Conservation (phyloP, 1,140 invertebrate genomes). For the Pseudachorutes palmiensis region DNA sequence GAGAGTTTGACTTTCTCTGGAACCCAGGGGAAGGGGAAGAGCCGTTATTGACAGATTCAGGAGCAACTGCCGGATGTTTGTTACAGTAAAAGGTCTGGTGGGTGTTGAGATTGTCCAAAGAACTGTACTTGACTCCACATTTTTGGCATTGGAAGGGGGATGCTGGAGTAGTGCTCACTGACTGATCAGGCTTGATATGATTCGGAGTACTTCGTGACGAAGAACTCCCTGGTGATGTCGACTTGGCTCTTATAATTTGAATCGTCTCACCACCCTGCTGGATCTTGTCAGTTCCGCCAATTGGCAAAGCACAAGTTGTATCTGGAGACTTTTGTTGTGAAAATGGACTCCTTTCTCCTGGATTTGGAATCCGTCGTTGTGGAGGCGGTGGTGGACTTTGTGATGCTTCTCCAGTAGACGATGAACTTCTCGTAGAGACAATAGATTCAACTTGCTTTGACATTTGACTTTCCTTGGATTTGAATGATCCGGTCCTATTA, state of each 20-base stretch:
- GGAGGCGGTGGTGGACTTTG: not conserved
- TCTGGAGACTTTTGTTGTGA: no score
- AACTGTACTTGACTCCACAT: slow-evolving; percentile 91
- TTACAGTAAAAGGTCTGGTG: slow-evolving; percentile 91
- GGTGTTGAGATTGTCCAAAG: slow-evolving; percentile 81
- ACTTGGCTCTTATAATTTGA: no score
- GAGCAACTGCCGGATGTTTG: slow-evolving; percentile 45
- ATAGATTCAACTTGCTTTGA: not conserved
- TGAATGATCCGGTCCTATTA: not conserved
- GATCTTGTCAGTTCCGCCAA: no score
- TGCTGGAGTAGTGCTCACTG: not conserved
- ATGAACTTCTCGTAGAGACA: slow-evolving; percentile 20
- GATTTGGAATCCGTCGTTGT: no score
- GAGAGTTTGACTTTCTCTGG: not conserved
- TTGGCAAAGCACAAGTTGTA: no score
- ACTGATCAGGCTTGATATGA: not conserved
- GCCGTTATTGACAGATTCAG: not conserved
- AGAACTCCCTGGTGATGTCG: no score
- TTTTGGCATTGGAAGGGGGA: slow-evolving; percentile 62
- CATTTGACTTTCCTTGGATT: slow-evolving; percentile 4
- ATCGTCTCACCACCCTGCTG: no score
- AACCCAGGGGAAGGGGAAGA: not conserved
- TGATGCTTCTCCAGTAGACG: slow-evolving; percentile 13
- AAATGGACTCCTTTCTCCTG: no score
- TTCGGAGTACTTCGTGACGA: slow-evolving; percentile 10